Percentiles rank a stretch among this genome's conserved stretches.
Evolutionary conservation across 2,797 vertebrate species (phyloP).

Genomic region (Hypotaenidia okinawae): DNA sequence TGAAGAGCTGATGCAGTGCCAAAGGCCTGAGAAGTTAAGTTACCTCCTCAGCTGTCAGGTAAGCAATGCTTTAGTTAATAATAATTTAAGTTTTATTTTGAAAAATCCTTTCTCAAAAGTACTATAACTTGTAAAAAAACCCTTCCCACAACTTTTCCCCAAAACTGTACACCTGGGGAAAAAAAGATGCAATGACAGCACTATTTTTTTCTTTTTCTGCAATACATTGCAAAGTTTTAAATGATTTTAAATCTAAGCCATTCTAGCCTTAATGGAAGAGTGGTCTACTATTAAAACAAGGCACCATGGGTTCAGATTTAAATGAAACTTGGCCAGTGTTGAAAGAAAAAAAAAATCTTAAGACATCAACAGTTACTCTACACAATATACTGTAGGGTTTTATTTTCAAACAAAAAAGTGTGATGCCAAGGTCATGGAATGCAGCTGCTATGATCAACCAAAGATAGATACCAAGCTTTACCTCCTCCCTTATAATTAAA

Average conservation of each 20-base stretch:
- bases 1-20: neutral
- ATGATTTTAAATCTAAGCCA: neutral
- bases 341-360: conserved; percentile 2
- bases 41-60: neutral
- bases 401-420: conserved; percentile 29
- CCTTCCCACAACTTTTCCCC: neutral
- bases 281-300: neutral
- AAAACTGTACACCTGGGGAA: neutral
- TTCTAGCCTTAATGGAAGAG: neutral
- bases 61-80: neutral
- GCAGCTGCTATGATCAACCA: conserved; percentile 47
- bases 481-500: conserved; percentile 52
- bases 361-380: conserved; percentile 22
- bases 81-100: rapidly evolving
- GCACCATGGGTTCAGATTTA: neutral
- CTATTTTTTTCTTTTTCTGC: neutral
- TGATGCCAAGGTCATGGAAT: conserved; percentile 51
- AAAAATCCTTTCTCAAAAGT: neutral
- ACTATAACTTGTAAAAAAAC: neutral
- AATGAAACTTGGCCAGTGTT: conserved; percentile 10
- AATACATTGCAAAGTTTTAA: neutral
- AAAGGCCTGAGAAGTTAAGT: neutral
- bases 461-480: conserved; percentile 55
- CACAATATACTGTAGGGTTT: neutral
- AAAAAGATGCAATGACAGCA: neutral